These are phyloP conservation scores for Plectus sambesii DNA, from an alignment of 1,140 invertebrate genomes.

Conservation along the genomic window DNA sequence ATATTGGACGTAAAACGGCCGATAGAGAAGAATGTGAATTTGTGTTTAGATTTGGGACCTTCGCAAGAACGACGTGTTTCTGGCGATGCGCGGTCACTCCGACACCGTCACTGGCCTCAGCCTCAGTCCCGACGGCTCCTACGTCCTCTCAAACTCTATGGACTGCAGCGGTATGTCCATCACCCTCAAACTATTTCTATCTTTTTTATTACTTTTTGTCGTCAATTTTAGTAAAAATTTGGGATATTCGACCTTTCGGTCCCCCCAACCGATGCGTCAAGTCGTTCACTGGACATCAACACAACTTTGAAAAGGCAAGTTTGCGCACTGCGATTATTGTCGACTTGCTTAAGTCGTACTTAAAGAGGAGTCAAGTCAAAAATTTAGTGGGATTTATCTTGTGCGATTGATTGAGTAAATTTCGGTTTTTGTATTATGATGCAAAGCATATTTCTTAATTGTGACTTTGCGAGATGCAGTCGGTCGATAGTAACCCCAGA, in stretches of 20 bases:
- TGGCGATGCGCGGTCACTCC: conserved; percentile 72
- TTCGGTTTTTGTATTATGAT: background rate
- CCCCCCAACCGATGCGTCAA: conserved; percentile 84
- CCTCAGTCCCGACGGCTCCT: conserved; percentile 82
- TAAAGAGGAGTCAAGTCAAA: too few species aligned
- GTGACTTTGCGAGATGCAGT: too few species aligned
- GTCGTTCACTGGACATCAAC: conserved; percentile 80
- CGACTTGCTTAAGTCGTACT: conserved; percentile 6
- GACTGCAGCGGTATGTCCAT: conserved; percentile 64
- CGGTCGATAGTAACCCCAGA: too few species aligned
- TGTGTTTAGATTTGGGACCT: conserved; percentile 72
- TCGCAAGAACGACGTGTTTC: conserved; percentile 72
- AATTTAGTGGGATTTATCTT: too few species aligned
- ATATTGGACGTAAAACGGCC: too few species aligned
- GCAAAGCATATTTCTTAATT: too few species aligned
- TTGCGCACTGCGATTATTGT: conserved; percentile 15
- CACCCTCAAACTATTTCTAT: background rate
- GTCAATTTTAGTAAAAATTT: conserved; percentile 51
- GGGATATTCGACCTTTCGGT: conserved; percentile 61
- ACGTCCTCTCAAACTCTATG: conserved; percentile 90
- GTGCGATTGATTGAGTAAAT: too few species aligned
- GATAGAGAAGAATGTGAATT: too few species aligned
- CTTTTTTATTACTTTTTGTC: conserved; percentile 4
- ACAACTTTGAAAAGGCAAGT: conserved; percentile 89
- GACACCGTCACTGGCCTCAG: conserved; percentile 87